Conservation (phyloP, 1,140 invertebrate species). For the Gonatopus flavifemur region DNA sequence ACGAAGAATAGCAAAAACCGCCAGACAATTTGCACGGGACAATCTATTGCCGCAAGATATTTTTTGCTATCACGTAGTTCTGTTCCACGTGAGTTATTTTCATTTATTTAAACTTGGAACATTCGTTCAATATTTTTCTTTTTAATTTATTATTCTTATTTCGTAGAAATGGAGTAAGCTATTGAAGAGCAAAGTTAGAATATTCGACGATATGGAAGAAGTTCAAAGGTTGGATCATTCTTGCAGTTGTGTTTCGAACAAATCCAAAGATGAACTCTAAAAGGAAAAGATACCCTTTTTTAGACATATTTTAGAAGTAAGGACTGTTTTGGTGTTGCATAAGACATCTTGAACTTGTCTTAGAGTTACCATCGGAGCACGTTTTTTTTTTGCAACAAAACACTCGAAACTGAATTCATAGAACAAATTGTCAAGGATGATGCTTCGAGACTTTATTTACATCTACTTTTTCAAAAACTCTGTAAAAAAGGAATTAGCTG, state of each 20-base stretch:
- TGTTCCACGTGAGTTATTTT: constrained; percentile 68
- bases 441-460: too few species aligned
- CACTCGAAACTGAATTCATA: too few species aligned
- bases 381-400: too few species aligned
- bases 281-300: too few species aligned
- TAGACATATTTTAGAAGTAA: too few species aligned
- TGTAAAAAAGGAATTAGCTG: too few species aligned
- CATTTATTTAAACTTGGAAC: constrained; percentile 11
- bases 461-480: too few species aligned
- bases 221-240: constrained; percentile 64
- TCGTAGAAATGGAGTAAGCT: constrained; percentile 74
- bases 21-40: constrained; percentile 72
- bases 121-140: constrained; percentile 24
- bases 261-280: constrained; percentile 57
- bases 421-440: too few species aligned
- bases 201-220: constrained; percentile 74
- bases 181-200: constrained; percentile 62
- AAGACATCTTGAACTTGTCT: too few species aligned
- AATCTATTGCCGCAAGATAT: constrained; percentile 84
- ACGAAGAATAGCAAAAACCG: constrained; percentile 70
- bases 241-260: constrained; percentile 57
- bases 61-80: constrained; percentile 84
- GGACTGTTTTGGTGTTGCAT: too few species aligned
- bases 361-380: too few species aligned
- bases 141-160: constrained; percentile 21